Conservation (phyloP, 1,140 invertebrate species). For the Neodiprion pinetum region DNA sequence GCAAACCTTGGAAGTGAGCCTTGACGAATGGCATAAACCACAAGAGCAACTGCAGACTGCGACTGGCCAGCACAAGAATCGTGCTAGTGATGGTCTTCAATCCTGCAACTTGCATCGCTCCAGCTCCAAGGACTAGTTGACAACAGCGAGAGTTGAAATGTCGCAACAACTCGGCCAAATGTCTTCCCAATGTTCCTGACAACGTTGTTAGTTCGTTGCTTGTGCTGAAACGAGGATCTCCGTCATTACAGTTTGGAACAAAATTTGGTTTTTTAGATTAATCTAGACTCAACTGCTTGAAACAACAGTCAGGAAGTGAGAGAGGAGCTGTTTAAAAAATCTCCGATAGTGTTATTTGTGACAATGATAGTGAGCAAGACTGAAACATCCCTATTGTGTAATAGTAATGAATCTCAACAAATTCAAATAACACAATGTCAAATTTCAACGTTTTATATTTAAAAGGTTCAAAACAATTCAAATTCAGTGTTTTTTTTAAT, state of each 20-base stretch:
- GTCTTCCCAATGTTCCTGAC: conserved; percentile 73
- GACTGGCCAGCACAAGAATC: conserved; percentile 90
- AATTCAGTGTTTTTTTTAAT: too few relatives aligned
- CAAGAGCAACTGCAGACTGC: conserved; percentile 83
- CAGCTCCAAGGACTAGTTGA: conserved; percentile 94
- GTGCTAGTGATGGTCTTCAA: conserved; percentile 96
- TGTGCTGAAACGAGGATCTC: conserved; percentile 39
- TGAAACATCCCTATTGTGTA: too few relatives aligned
- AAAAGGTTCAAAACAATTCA: too few relatives aligned
- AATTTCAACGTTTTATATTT: too few relatives aligned
- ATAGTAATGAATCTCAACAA: too few relatives aligned
- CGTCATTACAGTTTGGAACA: conserved; percentile 13
- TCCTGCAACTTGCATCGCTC: conserved; percentile 92
- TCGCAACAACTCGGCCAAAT: conserved; percentile 86
- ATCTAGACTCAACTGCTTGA: too few relatives aligned
- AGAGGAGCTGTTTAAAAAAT: too few relatives aligned
- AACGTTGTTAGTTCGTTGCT: conserved; percentile 68
- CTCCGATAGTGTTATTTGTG: too few relatives aligned
- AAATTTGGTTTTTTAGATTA: conserved; percentile 12
- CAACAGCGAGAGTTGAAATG: conserved; percentile 93
- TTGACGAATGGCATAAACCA: conserved; percentile 79
- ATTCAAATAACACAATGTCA: too few relatives aligned
- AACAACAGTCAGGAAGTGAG: too few relatives aligned
- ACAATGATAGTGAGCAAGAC: too few relatives aligned
- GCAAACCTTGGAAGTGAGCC: conserved; percentile 67